These are phyloP conservation scores for Halictus rubicundus DNA, from an alignment of 1,140 invertebrate genomes.

Conservation along the genomic window DNA sequence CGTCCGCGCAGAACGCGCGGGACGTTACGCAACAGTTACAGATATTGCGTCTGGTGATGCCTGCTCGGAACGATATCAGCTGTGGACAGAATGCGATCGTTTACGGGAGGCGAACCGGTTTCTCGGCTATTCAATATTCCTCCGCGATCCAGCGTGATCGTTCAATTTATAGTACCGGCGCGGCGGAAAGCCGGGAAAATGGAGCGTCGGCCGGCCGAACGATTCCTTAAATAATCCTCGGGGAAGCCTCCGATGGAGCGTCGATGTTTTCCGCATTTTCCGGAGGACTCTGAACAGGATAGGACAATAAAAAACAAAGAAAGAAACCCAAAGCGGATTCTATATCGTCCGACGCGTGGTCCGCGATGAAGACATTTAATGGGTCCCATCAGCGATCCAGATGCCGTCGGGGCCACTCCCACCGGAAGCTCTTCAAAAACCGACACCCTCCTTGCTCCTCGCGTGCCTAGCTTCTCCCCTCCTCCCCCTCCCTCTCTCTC, in stretches of 20 bases:
- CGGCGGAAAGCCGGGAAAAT: background rate
- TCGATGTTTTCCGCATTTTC: background rate
- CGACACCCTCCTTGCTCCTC: slow-evolving; percentile 20
- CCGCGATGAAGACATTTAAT: slow-evolving; percentile 47
- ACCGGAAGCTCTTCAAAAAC: slow-evolving; percentile 46
- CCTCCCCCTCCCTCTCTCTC: background rate
- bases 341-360: slow-evolving; percentile 4
- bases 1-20: slow-evolving; percentile 44
- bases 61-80: slow-evolving; percentile 35
- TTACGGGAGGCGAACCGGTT: slow-evolving; percentile 33
- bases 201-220: too few species aligned
- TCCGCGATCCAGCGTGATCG: background rate
- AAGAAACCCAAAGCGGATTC: background rate
- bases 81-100: slow-evolving; percentile 38
- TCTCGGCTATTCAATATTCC: slow-evolving; percentile 32
- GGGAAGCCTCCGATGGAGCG: too few species aligned
- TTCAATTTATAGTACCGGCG: slow-evolving; percentile 14
- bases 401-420: slow-evolving; percentile 38
- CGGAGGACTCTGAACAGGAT: background rate
- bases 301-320: background rate
- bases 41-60: slow-evolving; percentile 60
- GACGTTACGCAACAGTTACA: slow-evolving; percentile 59
- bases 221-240: background rate
- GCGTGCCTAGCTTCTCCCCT: background rate
- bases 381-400: slow-evolving; percentile 26